Conservation (phyloP, 2,888 invertebrate species). For the Drosophila hawaiiensis region DNA sequence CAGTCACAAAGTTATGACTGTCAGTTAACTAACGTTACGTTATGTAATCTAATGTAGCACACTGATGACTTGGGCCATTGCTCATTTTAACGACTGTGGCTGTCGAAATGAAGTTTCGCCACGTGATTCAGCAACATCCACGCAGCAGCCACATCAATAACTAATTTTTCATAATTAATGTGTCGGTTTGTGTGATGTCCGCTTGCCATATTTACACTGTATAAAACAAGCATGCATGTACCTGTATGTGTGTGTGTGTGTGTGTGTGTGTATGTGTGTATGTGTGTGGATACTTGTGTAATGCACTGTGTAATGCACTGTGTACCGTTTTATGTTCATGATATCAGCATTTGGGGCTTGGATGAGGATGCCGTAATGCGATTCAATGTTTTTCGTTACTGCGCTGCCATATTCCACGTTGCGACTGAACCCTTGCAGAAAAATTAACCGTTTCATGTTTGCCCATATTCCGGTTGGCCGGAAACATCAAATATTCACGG, state of each 20-base stretch:
- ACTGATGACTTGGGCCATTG: conserved; percentile 38
- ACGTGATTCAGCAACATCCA: conserved; percentile 61
- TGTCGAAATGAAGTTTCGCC: conserved; percentile 70
- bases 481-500: conserved; percentile 26
- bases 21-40: conserved; percentile 16
- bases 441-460: conserved; percentile 23
- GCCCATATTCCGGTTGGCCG: conserved; percentile 6
- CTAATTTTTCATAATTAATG: conserved; percentile 76
- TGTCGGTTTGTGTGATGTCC: conserved; percentile 12
- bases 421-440: not conserved
- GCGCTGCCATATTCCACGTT: not conserved
- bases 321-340: conserved; percentile 56
- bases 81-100: conserved; percentile 61
- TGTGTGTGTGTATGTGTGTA: not conserved
- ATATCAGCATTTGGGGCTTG: conserved; percentile 16
- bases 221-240: not conserved
- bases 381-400: conserved; percentile 54
- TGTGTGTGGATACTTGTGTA: not conserved
- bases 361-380: conserved; percentile 36
- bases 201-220: conserved; percentile 1
- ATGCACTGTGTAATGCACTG: conserved; percentile 18
- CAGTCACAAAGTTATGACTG: conserved; percentile 46
- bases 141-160: conserved; percentile 66
- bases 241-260: not conserved
- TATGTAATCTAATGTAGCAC: conserved; percentile 20